Base-by-base conservation (phyloP, 2,888 invertebrate species). In the Nudaria mundana region DNA sequence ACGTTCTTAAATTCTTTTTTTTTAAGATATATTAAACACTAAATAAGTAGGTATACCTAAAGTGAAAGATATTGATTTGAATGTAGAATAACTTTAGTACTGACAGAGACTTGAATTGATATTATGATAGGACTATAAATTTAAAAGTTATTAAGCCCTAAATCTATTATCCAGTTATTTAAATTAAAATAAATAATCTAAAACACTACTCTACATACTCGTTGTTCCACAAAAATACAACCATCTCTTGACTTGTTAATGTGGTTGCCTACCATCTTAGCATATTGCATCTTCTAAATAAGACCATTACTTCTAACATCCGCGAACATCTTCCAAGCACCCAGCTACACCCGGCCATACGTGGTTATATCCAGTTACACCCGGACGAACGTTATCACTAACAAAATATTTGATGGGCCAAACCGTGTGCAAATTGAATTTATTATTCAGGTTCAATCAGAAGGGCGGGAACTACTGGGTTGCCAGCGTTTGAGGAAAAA, bases 191-290 rank as follows among this genome's bases (percentile, higher is more conserved):
- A n/a, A n/a, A n/a, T n/a, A n/a, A n/a, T n/a, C n/a, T 18, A 22
- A 14, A 8, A 15, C 6, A 4, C 57, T 31, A 39, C 76, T 86
- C 83, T 53, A 75, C 53, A 1, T 28, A 13, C 30, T 20, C 49
- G 4, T 44, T 63, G 47, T 49, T 54, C 71, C 56, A 43, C 52
- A 61, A 62, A 69, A 65, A 77, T 73, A 75, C 80, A 74, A 74
- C 82, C 82, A 85, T 83, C 88, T 85, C 74, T 74, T 87, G 87
- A 87, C 87, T 87, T 85, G 85, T 87, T 88, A 87, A 87, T 86
- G 81, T 78, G 69, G 64, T 79, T 77, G 82, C 81, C 82, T 84
- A 81, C 86, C 85, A 82, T 87, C 88, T 88, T 86, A 88, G 86
- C 88, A 87, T 87, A 88, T 86, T 88, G 87, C 86, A 81, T 81